Percentiles rank a stretch among this genome's conserved stretches.
phyloP scores from a whole-genome alignment of 2,113 vertebrate species.

The Nothoprocta pentlandii region DNA sequence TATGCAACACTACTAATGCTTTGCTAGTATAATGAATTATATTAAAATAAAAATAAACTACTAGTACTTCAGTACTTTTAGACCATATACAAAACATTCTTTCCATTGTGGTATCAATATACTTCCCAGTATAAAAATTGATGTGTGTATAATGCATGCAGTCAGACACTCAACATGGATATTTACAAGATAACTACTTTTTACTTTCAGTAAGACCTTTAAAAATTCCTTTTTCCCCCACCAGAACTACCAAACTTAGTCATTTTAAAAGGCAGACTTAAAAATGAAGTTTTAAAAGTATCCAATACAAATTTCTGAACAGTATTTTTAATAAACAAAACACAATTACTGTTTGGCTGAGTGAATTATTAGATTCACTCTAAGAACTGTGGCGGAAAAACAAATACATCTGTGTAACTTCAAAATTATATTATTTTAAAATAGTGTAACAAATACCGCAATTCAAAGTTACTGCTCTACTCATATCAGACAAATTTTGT shows the following conservation, averaged over 20 bases:
- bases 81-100: background rate
- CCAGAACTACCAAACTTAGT: background rate
- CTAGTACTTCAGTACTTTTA: background rate
- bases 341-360: constrained; percentile 39
- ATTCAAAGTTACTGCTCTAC: background rate
- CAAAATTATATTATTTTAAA: constrained; percentile 23
- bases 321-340: background rate
- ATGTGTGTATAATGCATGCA: background rate
- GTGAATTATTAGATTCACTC: constrained; percentile 2
- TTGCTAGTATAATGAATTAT: background rate
- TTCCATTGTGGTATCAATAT: background rate
- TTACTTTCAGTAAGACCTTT: background rate
- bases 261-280: background rate
- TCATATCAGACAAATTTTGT: background rate
- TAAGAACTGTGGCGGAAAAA: constrained; percentile 29
- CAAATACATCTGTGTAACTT: constrained; percentile 42
- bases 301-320: background rate
- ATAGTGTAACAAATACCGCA: constrained; percentile 14
- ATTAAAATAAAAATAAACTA: background rate
- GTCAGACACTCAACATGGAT: background rate
- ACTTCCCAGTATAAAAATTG: no score
- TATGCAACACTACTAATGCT: background rate
- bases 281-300: constrained; percentile 5
- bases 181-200: background rate
- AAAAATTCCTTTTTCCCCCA: background rate